Conservation (phyloP, 1,140 invertebrate species). For the Magallana gigas region DNA sequence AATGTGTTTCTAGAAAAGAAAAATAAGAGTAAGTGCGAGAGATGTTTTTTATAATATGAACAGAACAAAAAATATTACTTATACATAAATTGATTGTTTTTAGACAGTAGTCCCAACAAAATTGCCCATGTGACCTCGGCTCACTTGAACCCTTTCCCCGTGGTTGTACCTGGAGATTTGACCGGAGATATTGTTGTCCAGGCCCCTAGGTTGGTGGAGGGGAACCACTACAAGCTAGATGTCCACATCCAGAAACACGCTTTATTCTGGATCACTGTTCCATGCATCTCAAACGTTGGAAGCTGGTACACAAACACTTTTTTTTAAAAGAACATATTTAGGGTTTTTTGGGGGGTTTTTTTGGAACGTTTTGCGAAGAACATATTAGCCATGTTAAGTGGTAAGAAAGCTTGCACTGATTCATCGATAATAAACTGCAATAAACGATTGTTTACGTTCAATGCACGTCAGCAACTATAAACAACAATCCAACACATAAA, state of each 20-base stretch:
- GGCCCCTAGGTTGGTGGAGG: not conserved
- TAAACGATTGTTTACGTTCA: no score
- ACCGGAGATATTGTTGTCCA: not conserved
- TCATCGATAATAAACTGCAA: no score
- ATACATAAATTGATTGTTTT: not conserved
- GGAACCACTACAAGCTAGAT: not conserved
- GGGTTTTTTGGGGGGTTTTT: accelerated
- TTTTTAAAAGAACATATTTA: no score
- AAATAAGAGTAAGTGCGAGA: no score
- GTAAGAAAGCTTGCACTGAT: no score
- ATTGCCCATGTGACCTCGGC: slow-evolving; percentile 38
- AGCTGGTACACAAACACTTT: slow-evolving; percentile 17
- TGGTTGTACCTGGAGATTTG: slow-evolving; percentile 38
- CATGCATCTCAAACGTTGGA: slow-evolving; percentile 45
- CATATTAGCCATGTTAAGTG: no score
- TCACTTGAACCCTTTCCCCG: slow-evolving; percentile 26
- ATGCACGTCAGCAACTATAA: no score
- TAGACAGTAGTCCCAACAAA: slow-evolving; percentile 36
- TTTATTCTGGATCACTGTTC: slow-evolving; percentile 38
- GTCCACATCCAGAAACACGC: slow-evolving; percentile 24
- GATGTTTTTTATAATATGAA: no score
- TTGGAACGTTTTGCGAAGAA: no score
- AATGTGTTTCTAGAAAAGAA: no score
- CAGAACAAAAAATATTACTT: no score
- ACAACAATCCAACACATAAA: no score